These are phyloP conservation scores for Peromyscus polionotus DNA, from an alignment of 2,113 vertebrate genomes.

Conservation along the genomic window DNA sequence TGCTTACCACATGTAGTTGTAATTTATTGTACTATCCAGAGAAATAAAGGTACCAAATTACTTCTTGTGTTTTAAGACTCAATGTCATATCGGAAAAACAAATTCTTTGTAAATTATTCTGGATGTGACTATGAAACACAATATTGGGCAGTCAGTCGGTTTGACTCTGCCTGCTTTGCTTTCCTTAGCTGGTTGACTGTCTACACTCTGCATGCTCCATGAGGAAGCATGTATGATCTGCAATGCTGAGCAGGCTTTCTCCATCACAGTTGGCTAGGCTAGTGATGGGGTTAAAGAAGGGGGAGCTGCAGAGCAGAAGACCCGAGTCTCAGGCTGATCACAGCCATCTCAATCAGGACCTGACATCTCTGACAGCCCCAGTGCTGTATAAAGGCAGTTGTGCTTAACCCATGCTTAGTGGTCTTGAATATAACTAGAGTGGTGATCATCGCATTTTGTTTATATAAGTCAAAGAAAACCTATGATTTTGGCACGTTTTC, in stretches of 20 bases:
- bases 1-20: neutral
- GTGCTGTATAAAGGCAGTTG: neutral
- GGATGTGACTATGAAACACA: neutral
- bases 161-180: neutral
- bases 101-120: neutral
- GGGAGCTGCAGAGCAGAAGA: neutral
- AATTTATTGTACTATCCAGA: neutral
- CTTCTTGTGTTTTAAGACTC: constrained; percentile 24
- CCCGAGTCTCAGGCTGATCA: neutral
- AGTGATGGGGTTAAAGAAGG: neutral
- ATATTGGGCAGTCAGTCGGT: neutral
- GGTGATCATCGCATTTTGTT: neutral
- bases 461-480: neutral
- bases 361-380: neutral
- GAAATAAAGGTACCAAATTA: neutral
- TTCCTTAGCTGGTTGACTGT: neutral
- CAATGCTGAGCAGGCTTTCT: neutral
- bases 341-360: neutral
- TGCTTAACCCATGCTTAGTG: neutral
- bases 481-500: neutral
- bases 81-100: neutral
- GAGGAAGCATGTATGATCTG: neutral
- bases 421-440: neutral
- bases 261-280: neutral
- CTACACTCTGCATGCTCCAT: neutral